These are phyloP conservation scores for Yoshiicerus persimilis DNA, from an alignment of 1,140 invertebrate genomes.

Conservation along the genomic window DNA sequence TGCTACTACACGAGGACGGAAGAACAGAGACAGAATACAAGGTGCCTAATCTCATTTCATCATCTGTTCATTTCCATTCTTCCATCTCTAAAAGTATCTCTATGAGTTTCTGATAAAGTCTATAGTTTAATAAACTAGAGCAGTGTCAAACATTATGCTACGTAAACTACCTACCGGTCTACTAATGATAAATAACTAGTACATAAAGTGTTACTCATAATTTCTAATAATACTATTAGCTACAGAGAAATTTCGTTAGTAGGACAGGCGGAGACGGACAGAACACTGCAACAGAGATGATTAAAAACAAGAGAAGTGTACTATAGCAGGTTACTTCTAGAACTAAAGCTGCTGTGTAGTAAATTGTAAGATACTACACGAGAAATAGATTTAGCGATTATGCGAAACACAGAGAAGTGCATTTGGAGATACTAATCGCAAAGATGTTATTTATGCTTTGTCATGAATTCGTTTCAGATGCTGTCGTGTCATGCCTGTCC, in stretches of 20 bases:
- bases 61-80: neutral
- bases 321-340: neutral
- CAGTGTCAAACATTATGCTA: neutral
- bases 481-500: neutral
- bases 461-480: neutral
- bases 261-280: neutral
- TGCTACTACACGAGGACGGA: neutral
- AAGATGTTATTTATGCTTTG: neutral
- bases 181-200: neutral
- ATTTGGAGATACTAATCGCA: neutral
- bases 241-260: neutral
- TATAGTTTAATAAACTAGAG: neutral
- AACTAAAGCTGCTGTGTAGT: neutral
- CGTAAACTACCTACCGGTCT: too few species aligned
- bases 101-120: neutral
- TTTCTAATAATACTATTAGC: neutral
- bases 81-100: neutral
- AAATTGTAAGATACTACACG: neutral
- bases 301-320: too few species aligned
- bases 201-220: too few species aligned
- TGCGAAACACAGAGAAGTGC: neutral
- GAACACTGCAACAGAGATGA: neutral
- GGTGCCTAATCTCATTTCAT: neutral
- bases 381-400: neutral
- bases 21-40: neutral